A percentile compares a stretch with the other conserved stretches of the same genome.
Conservation (phyloP, 2,888 invertebrate species). For the Ectemnius continuus region DNA sequence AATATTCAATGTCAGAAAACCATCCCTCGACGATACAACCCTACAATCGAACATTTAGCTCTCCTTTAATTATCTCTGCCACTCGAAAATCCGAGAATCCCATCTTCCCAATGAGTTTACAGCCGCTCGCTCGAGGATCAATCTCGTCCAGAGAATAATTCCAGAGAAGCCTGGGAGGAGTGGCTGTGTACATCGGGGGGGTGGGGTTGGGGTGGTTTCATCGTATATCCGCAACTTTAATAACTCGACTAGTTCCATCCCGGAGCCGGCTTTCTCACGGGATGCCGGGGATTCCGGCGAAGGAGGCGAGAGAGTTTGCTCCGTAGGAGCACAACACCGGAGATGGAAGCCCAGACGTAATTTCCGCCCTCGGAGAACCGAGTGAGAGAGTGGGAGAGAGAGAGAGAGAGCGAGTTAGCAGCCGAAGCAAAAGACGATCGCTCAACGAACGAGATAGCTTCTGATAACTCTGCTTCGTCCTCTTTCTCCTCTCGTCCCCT, state of each 20-base stretch:
- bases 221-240: constrained; percentile 2
- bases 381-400: too few relatives aligned
- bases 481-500: constrained; percentile 19
- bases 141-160: too few relatives aligned
- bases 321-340: constrained; percentile 74
- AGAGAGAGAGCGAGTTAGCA: constrained; percentile 61
- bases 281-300: constrained; percentile 59
- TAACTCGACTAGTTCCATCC: constrained; percentile 16
- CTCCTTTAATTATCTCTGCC: too few relatives aligned
- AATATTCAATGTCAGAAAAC: too few relatives aligned
- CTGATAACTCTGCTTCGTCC: constrained; percentile 58
- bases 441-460: constrained; percentile 65
- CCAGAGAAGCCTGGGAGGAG: neutral
- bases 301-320: constrained; percentile 38
- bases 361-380: constrained; percentile 71
- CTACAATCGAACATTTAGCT: too few relatives aligned
- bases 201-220: too few relatives aligned
- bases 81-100: too few relatives aligned
- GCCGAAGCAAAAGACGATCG: constrained; percentile 75
- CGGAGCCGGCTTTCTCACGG: constrained; percentile 34
- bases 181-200: constrained; percentile 2
- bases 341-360: constrained; percentile 77
- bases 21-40: too few relatives aligned
- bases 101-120: too few relatives aligned
- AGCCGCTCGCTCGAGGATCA: too few relatives aligned